Evolutionary conservation across 1,140 invertebrate genomes (phyloP).

Genomic region (Zaprionus camerounensis): DNA sequence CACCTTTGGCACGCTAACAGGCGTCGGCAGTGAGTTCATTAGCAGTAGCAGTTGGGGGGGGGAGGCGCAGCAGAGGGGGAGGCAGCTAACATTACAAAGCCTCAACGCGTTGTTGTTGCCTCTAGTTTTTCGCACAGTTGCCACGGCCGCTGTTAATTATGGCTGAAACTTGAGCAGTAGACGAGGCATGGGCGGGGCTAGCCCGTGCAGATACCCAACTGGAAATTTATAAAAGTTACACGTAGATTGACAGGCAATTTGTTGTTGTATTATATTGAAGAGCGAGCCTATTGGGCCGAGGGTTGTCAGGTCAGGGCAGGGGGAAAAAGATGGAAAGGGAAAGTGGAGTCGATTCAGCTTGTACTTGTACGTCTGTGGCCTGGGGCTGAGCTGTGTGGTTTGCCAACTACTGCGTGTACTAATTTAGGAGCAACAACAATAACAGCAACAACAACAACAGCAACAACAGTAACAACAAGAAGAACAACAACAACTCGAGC

Average conservation of each 20-base stretch:
- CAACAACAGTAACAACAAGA: constrained; percentile 2
- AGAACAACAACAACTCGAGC: constrained; percentile 4
- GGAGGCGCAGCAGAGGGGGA: too few relatives aligned
- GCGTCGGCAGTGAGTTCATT: constrained; percentile 66
- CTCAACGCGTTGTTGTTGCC: constrained; percentile 34
- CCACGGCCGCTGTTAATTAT: constrained; percentile 71
- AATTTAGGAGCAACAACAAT: not conserved
- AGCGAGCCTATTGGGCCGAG: constrained; percentile 52
- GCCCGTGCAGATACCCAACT: constrained; percentile 39
- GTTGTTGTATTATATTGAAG: constrained; percentile 66
- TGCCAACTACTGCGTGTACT: constrained; percentile 5
- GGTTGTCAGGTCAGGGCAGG: not conserved
- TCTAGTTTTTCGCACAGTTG: constrained; percentile 54
- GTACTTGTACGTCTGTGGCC: constrained; percentile 24
- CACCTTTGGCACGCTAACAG: constrained; percentile 45
- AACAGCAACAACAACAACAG: not conserved
- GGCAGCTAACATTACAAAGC: constrained; percentile 57
- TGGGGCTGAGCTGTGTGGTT: constrained; percentile 55
- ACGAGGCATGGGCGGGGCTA: constrained; percentile 4
- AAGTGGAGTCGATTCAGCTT: not conserved
- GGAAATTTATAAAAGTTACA: constrained; percentile 82
- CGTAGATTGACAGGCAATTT: constrained; percentile 81
- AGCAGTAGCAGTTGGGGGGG: constrained; percentile 42
- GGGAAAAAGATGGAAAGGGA: too few relatives aligned
- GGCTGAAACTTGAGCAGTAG: constrained; percentile 32